Conservation (phyloP, 2,888 invertebrate species). For the Tiliacea aurago region DNA sequence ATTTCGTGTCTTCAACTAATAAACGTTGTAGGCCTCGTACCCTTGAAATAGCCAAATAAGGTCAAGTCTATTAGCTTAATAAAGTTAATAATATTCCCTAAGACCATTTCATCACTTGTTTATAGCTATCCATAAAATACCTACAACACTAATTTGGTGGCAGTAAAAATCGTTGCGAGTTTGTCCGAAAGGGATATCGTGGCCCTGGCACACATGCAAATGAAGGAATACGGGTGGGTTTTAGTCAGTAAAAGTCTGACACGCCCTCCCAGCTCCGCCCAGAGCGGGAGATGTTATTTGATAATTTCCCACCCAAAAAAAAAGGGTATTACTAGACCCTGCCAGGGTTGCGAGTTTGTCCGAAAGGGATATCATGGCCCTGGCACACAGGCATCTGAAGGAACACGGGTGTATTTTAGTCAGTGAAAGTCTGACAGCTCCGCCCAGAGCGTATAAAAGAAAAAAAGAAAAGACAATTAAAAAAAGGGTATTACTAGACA, state of each 20-base stretch:
- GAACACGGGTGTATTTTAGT: no score
- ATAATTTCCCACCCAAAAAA: neutral
- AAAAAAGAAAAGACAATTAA: no score
- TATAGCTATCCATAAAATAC: slow-evolving; percentile 43
- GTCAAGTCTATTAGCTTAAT: slow-evolving; percentile 39
- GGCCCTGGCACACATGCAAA: no score
- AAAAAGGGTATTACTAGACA: neutral
- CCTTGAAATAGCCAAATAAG: slow-evolving; percentile 29
- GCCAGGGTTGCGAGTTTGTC: no score
- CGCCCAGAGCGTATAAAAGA: no score
- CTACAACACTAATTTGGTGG: slow-evolving; percentile 31
- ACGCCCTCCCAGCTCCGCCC: no score
- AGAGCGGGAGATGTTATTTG: neutral
- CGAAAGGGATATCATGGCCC: no score
- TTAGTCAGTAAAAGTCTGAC: no score
- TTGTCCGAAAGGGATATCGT: no score
- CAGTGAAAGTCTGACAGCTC: no score
- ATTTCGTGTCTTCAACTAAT: slow-evolving; percentile 10
- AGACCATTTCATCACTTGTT: slow-evolving; percentile 22
- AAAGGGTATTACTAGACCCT: neutral
- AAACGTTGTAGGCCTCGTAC: slow-evolving; percentile 18
- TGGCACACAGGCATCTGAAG: no score
- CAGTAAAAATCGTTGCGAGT: slow-evolving; percentile 36
- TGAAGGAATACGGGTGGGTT: no score
- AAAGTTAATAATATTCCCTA: slow-evolving; percentile 30